Conservation (phyloP, 1,140 invertebrate species). For the Hetaerina americana region DNA sequence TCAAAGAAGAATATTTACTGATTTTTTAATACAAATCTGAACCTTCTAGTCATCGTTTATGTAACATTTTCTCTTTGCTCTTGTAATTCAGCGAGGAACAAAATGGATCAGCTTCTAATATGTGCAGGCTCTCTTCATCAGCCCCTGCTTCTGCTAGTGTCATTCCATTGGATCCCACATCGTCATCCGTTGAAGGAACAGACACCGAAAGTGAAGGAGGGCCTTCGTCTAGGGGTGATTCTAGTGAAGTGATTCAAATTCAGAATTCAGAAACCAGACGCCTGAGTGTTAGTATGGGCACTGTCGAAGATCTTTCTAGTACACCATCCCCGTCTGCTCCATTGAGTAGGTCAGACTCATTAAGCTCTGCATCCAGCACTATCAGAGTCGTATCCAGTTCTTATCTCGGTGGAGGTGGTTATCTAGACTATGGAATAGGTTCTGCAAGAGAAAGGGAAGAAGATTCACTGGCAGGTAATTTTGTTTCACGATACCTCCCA, state of each 20-base stretch:
- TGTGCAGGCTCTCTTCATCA: neutral
- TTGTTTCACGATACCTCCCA: neutral
- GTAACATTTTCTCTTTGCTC: constrained; percentile 1
- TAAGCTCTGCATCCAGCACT: neutral
- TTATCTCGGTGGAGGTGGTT: neutral
- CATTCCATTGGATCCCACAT: constrained; percentile 12
- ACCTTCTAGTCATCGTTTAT: neutral
- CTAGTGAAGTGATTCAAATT: neutral
- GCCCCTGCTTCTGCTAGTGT: constrained; percentile 7
- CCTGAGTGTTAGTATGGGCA: neutral
- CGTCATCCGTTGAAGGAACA: neutral
- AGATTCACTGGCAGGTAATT: neutral
- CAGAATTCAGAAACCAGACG: neutral
- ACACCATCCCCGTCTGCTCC: neutral
- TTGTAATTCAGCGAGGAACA: neutral
- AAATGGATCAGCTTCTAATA: neutral
- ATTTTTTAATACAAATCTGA: constrained; percentile 5
- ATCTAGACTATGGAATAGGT: neutral
- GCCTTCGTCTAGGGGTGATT: neutral
- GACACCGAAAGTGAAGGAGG: constrained; percentile 1
- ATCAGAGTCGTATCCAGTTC: neutral
- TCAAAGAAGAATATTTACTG: constrained; percentile 14
- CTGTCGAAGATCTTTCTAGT: neutral
- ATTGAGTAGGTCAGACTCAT: neutral
- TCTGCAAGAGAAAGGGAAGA: neutral